Conservation (phyloP, 2,113 vertebrate species). For the Emydura subglobosa region DNA sequence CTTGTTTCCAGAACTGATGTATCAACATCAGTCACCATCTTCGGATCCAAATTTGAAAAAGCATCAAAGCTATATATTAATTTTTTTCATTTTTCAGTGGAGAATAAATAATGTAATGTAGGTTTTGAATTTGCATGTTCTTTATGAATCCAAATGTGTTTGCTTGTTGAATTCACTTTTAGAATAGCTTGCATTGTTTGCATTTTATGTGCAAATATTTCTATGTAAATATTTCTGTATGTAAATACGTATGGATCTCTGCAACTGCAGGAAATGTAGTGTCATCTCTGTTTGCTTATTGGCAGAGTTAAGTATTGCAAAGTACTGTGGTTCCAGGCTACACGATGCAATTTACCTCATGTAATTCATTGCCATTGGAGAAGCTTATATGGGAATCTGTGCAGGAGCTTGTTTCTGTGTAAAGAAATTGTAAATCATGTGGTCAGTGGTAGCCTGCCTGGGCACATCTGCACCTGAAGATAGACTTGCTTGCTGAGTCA, state of each 20-base stretch:
- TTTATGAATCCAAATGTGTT: background rate
- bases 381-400: background rate
- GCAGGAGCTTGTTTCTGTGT: background rate
- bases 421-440: background rate
- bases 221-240: background rate
- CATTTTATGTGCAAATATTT: background rate
- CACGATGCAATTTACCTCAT: background rate
- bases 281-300: background rate
- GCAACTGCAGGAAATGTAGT: background rate
- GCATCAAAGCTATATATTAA: background rate
- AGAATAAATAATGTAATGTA: fast-evolving
- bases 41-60: background rate
- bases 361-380: background rate
- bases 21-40: no score
- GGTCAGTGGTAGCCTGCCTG: background rate
- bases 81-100: background rate
- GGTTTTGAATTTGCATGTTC: background rate
- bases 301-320: background rate
- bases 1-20: background rate
- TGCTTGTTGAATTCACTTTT: background rate
- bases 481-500: background rate
- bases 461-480: background rate
- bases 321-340: background rate
- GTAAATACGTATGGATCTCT: background rate
- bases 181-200: fast-evolving